Evolutionary conservation across 2,888 invertebrate genomes (phyloP), one percentile per base, ranked within the genome.

Genomic region (Chymomyza caudatula): DNA sequence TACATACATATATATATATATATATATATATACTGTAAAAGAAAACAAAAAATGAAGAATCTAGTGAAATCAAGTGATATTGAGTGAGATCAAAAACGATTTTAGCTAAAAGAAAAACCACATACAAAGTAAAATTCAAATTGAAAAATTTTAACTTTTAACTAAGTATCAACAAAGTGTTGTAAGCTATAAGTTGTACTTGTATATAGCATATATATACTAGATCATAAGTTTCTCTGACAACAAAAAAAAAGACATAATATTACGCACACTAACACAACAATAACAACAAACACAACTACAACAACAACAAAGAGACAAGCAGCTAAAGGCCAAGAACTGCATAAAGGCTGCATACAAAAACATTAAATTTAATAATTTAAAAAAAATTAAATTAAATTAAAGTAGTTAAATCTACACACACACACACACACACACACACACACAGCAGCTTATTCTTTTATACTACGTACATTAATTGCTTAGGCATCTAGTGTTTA

Each of bases 1-100:
- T 15, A 37, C 37, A 43, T 22, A 61, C 17, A 13, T 51, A 51
- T 44, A 29, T 53, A 56, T 20, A 49, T 25, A 51, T 59, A 29
- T 68, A 66, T 70, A 76, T 74, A 69, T 71, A 71, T 73, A 57
- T 64, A 63, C 69, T 55, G 55, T 62, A 73, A 64, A 78, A 72
- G 72, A 53, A 52, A 43, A 66, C 62, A 67, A 44, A 42, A 20
- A 65, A 15, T 49, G 55, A 53, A 58, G 75, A 87, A 78, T 76
- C 77, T 81, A 86, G 77, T 77, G 76, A 80, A 87, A 80, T 80
- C 88, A 88, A 89, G 88, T 89, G 89, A 89, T 90, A 89, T 88
- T 80, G 89, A 89, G 89, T 89, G 89, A 89, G 89, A 89, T 89
- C 88, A 86, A 87, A 87, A 78, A 85, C 88, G 88, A 88, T 88